Evolutionary conservation across 2,797 vertebrate species (phyloP), one percentile per base, ranked within the genome.

Genomic region (Falco concolor): DNA sequence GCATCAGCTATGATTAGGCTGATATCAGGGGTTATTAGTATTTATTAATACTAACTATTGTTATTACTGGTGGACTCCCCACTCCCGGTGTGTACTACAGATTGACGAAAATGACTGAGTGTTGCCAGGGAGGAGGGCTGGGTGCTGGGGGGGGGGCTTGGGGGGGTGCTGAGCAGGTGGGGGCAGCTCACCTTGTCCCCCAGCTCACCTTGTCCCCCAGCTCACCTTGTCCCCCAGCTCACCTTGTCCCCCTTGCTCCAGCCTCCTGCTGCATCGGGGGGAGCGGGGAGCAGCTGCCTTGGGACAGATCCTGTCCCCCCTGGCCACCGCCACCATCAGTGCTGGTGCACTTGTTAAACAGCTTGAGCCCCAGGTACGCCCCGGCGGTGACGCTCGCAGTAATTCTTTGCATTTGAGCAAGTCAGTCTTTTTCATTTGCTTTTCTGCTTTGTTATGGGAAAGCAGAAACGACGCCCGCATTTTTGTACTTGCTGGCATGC

Each of bases 401-500:
- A 40, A 32, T n/a, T 70, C 36, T 57, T 61, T 64, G 50, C 64
- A 9, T 28, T 47, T 42, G n/a, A 78, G 60, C 40, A 34, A 16
- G 25, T 24, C 63, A 14, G 28, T 34, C 21, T 50, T 50, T 34
- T 40, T 40, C 34, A 36, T 72, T 50, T 57, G 40, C 34, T 42
- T 77, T 77, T 42, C 65, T 65, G 59, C 34, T 36, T 60, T 4
- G 0, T 32, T 49, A 45, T 27, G 30, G n/a, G 22, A 82, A 49
- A 47, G 34, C 59, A 76, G 40, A 57, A 75, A 22, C 5, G 67
- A 32, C 1, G 6, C 14, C 40, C n/a, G 40, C 0, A 1, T 0
- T 67, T 72, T 77, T 30, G 59, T 49, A 45, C n/a, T n/a, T 52
- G 44, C 49, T 23, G 49, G n/a, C 25, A 6, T 4, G 40, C 53